Percentiles rank a stretch among this genome's conserved stretches.
Conservation (phyloP, 2,888 invertebrate species). For the Erynnis tages region DNA sequence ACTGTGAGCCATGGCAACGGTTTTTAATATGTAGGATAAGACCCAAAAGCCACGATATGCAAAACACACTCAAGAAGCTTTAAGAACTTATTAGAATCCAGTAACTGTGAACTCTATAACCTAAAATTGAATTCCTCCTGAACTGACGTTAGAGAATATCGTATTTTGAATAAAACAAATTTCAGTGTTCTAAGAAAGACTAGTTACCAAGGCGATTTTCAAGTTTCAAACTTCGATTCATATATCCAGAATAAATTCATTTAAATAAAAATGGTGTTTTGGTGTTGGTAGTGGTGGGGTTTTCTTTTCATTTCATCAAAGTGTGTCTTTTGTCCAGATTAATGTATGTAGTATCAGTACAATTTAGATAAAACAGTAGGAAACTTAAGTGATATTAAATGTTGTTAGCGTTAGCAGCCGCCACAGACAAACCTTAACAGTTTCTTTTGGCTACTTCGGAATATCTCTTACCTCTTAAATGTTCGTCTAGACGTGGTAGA, state of each 20-base stretch:
- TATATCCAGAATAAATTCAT: not conserved
- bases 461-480: not conserved
- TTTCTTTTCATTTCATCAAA: no score
- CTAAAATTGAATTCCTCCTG: not conserved
- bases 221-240: not conserved
- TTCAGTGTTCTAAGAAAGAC: not conserved
- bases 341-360: no score
- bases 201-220: not conserved
- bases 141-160: not conserved
- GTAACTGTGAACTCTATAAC: not conserved
- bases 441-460: no score
- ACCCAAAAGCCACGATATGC: not conserved
- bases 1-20: slow-evolving; percentile 7
- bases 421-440: no score
- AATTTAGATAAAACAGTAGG: no score
- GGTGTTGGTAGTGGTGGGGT: no score
- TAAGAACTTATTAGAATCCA: not conserved
- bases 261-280: no score
- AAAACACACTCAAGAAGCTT: not conserved
- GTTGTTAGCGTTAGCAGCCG: no score
- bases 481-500: not conserved
- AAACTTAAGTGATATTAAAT: no score
- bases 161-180: not conserved
- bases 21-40: slow-evolving; percentile 4
- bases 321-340: no score